Conservation (phyloP, 1,140 invertebrate genomes). For the Aphelenchoides avenae region DNA sequence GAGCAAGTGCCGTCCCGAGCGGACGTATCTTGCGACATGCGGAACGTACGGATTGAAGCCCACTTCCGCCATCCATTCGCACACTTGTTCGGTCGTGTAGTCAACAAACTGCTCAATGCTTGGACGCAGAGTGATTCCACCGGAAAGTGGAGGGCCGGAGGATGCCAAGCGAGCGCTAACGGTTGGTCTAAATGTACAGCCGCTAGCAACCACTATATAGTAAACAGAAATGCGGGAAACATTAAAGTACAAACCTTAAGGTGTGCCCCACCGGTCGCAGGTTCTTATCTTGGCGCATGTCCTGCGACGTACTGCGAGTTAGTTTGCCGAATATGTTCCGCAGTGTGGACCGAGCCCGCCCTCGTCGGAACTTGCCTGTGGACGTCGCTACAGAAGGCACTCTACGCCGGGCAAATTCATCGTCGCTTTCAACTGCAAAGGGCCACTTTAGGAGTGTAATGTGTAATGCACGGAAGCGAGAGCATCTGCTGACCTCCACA, state of each 20-base stretch:
- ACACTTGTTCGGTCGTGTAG: slow-evolving; percentile 78
- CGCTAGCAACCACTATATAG: no score
- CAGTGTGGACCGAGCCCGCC: slow-evolving; percentile 50
- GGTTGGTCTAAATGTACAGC: no score
- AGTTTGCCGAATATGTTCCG: slow-evolving; percentile 62
- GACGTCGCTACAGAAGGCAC: slow-evolving; percentile 25
- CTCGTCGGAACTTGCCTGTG: slow-evolving; percentile 44
- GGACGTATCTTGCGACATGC: slow-evolving; percentile 76
- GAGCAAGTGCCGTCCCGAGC: slow-evolving; percentile 75
- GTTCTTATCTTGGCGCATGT: slow-evolving; percentile 62
- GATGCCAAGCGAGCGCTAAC: slow-evolving; percentile 72
- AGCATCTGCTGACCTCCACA: no score
- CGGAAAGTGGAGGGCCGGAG: slow-evolving; percentile 48
- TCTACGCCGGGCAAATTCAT: slow-evolving; percentile 42
- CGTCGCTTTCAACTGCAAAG: slow-evolving; percentile 54
- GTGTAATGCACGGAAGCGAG: no score
- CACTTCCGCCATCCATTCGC: slow-evolving; percentile 79
- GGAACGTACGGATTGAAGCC: slow-evolving; percentile 77
- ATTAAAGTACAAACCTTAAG: background rate
- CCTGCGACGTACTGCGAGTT: slow-evolving; percentile 70
- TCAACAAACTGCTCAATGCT: slow-evolving; percentile 63
- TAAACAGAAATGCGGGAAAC: slow-evolving; percentile 67
- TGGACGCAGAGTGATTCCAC: slow-evolving; percentile 46
- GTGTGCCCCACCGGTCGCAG: background rate
- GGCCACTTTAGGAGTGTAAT: no score